Percentiles rank a stretch among this genome's conserved stretches.
Conservation (phyloP, 2,888 invertebrate genomes). For the Ephialtes manifestator region DNA sequence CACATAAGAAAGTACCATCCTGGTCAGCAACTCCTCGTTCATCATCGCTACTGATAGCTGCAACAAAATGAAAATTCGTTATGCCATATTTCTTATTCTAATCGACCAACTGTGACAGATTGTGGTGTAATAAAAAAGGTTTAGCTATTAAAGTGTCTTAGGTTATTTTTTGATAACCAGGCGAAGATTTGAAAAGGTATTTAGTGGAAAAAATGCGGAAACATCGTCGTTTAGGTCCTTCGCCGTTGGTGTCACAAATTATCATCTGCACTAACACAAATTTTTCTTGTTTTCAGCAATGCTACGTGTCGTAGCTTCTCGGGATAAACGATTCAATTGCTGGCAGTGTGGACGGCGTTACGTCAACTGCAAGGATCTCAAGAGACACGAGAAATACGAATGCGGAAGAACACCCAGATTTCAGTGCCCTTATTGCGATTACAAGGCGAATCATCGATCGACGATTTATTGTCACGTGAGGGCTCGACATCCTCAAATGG, state of each 20-base stretch:
- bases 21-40: conserved; percentile 71
- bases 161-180: not conserved
- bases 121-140: conserved; percentile 10
- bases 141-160: not conserved
- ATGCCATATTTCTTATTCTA: not conserved
- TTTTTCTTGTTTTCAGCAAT: conserved; percentile 44
- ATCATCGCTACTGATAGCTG: conserved; percentile 70
- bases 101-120: conserved; percentile 14
- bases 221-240: not conserved
- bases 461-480: conserved; percentile 80
- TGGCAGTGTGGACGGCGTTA: conserved; percentile 75
- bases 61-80: not conserved
- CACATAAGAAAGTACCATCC: conserved; percentile 79
- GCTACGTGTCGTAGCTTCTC: conserved; percentile 4
- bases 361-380: conserved; percentile 75
- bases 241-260: not conserved
- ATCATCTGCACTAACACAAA: conserved; percentile 1
- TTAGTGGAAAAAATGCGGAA: not conserved
- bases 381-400: conserved; percentile 77
- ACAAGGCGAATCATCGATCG: conserved; percentile 79
- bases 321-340: conserved; percentile 71
- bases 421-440: conserved; percentile 81
- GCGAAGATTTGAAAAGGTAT: not conserved
- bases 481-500: conserved; percentile 75
- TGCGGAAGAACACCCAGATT: conserved; percentile 81